A percentile compares a stretch with the other conserved stretches of the same genome.
Evolutionary conservation across 2,888 invertebrate genomes (phyloP).

Genomic region (Crematogaster levior): DNA sequence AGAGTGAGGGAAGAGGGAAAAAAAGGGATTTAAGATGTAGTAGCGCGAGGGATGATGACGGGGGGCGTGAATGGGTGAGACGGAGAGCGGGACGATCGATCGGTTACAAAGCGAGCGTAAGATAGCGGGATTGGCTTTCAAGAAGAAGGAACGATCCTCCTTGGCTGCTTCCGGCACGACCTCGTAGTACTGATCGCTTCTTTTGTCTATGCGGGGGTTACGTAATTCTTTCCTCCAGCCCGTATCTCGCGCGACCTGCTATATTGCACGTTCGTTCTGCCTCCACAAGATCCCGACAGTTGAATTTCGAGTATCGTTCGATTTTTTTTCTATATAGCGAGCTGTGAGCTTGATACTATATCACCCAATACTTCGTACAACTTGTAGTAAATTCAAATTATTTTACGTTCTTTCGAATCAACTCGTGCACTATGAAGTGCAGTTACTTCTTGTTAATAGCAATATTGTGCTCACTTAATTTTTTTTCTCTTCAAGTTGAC

Average conservation of each 20-base stretch:
- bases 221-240: conserved; percentile 17
- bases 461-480: background rate
- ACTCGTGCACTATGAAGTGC: background rate
- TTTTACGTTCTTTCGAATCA: background rate
- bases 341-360: background rate
- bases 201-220: conserved; percentile 19
- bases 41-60: conserved; percentile 18
- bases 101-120: conserved; percentile 73
- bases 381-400: background rate
- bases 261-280: background rate
- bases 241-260: conserved; percentile 15
- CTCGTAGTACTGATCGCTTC: conserved; percentile 44
- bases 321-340: background rate
- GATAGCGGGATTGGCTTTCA: conserved; percentile 66
- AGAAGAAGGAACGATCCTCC: conserved; percentile 51
- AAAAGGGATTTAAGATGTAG: conserved; percentile 67
- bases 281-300: background rate
- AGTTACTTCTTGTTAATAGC: background rate
- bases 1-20: conserved; percentile 4
- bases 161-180: conserved; percentile 38
- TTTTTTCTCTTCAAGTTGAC: background rate
- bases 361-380: no score
- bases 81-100: conserved; percentile 68
- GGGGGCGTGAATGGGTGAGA: conserved; percentile 30
- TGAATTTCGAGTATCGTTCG: background rate